Conservation (phyloP, 2,797 vertebrate species). For the Trematomus bernacchii region DNA sequence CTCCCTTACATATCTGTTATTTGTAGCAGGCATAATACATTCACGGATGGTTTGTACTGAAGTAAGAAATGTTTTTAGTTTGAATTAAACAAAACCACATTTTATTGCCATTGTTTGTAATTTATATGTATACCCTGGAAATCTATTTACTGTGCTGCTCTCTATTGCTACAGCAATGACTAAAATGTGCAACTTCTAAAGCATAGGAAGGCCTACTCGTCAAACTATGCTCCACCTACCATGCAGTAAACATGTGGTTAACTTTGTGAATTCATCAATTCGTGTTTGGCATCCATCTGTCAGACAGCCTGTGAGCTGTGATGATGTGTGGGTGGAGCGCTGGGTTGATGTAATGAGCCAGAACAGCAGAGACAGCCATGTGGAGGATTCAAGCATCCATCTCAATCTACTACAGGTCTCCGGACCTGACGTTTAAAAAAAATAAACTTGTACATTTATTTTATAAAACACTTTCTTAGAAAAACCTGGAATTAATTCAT, state of each 20-base stretch:
- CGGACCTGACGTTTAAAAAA: slow-evolving; percentile 2
- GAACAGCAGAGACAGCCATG: slow-evolving; percentile 22
- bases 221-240: too few species aligned
- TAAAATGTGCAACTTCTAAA: too few species aligned
- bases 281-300: slow-evolving; percentile 27
- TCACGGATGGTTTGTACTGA: neutral
- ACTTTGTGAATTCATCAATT: too few species aligned
- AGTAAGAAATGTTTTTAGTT: neutral
- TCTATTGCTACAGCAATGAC: neutral
- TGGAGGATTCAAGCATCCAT: slow-evolving; percentile 32
- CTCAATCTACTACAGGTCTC: slow-evolving; percentile 40
- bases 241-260: too few species aligned
- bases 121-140: neutral
- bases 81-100: neutral
- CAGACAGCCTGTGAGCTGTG: slow-evolving; percentile 28
- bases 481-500: neutral
- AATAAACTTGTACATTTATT: neutral
- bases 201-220: too few species aligned
- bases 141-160: neutral
- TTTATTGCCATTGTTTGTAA: neutral
- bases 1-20: neutral
- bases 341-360: slow-evolving; percentile 42
- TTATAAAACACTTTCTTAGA: neutral
- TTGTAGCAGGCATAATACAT: neutral
- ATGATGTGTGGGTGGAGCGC: slow-evolving; percentile 13